phyloP scores from a whole-genome alignment of 2,113 vertebrate species.

The Telmatochromis bifrenatus region DNA sequence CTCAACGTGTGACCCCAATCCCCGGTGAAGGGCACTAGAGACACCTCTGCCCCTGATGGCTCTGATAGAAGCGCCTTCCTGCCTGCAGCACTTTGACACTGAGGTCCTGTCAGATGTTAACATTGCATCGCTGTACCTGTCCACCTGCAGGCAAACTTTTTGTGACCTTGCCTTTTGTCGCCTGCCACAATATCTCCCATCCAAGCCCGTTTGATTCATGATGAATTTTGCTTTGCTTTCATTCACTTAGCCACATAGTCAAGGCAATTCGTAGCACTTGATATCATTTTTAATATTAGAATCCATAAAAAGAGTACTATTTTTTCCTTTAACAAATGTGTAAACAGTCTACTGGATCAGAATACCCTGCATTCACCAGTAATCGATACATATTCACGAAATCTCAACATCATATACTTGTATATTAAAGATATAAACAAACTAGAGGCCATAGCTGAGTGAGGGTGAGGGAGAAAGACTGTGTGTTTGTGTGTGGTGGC shows the following conservation, averaged over 20 bases:
- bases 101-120: constrained; percentile 1
- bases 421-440: constrained; percentile 27
- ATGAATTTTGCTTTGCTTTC: not conserved
- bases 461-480: not conserved
- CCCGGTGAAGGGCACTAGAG: not conserved
- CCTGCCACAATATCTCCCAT: not conserved
- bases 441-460: not conserved
- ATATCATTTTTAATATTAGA: not conserved
- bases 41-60: constrained; percentile 1
- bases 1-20: constrained; percentile 38
- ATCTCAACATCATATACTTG: not conserved
- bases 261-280: not conserved
- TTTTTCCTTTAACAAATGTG: not conserved
- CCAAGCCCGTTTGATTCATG: not conserved
- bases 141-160: not conserved
- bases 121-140: not conserved
- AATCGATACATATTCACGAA: not conserved
- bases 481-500: constrained; percentile 8
- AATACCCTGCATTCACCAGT: not conserved
- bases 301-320: not conserved
- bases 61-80: not conserved
- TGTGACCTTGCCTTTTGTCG: not conserved
- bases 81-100: not conserved
- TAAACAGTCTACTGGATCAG: not conserved
- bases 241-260: not conserved